Evolutionary conservation across 2,888 invertebrate genomes (phyloP), one percentile per base, ranked within the genome.

Genomic region (Phengaris arion): DNA sequence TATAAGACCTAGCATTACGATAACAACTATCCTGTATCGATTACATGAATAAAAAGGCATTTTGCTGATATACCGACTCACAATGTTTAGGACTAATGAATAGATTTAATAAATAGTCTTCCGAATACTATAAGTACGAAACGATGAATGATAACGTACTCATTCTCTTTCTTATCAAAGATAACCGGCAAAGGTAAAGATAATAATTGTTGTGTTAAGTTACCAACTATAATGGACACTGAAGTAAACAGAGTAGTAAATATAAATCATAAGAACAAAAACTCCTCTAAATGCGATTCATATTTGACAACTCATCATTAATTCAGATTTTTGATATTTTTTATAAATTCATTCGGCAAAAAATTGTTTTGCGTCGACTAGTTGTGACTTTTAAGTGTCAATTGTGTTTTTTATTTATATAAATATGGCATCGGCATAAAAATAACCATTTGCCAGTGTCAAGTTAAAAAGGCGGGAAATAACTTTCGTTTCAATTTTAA

Each of bases 31-130:
- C 81, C 90, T 90, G 79, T 92, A 94, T 75, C 90, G 87, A 82
- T 89, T 93, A 81, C 90, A 92, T 0, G 89, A 88, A 83, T 90
- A 92, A 82, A 92, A 92, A 78, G 89, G 89, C 93, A 93, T 83
- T 77, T 77, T 79, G 35, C 64, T 74, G n/a, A 68, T 64, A 15
- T 10, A 35, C 8, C 54, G 22, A 51, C 64, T 68, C 52, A 45
- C 68, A 54, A 13, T 10, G 13, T 57, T 15, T 12, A 15, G 46
- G 35, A 64, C 22, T 22, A 22, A 22, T 22, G 22, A 22, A 22
- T 22, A 35, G 64, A 35, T 64, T 35, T 8, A 45, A 64, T 64
- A 6, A 12, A 8, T 12, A 52, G 35, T 35, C 22, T 35, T 22
- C 35, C 57, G 35, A 22, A 22, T 64, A 15, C 10, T 59, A 59